Percentiles rank a stretch among this genome's conserved stretches.
These are phyloP conservation scores for Zoanthus sansibaricus DNA, from an alignment of 92 coral and sea anemone species.

Conservation along the genomic window DNA sequence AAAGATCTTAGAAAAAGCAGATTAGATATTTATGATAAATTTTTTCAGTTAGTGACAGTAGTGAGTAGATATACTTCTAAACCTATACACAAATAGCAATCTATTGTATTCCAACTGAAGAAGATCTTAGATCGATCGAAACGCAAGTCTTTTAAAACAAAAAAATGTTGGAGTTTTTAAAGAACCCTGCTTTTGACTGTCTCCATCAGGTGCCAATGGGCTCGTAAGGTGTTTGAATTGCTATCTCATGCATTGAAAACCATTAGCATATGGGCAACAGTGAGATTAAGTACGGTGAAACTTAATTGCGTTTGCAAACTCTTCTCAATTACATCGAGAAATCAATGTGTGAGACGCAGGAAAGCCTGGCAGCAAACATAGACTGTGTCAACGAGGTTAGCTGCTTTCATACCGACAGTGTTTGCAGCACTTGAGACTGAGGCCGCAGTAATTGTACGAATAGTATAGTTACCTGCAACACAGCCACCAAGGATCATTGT, in stretches of 20 bases:
- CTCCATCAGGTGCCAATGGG: not conserved
- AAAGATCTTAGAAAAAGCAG: too few species aligned
- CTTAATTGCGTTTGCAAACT: too few species aligned
- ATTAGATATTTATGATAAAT: too few species aligned
- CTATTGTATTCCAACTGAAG: too few species aligned
- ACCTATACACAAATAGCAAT: too few species aligned
- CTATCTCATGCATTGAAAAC: not conserved
- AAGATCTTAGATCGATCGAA: too few species aligned
- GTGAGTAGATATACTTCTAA: too few species aligned
- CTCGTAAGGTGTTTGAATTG: not conserved
- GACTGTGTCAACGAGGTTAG: not conserved
- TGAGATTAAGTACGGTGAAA: not conserved
- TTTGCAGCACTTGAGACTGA: too few species aligned
- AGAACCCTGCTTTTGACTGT: not conserved
- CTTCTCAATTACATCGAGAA: not conserved
- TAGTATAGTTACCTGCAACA: constrained; percentile 47
- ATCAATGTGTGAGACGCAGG: not conserved
- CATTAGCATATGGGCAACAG: not conserved
- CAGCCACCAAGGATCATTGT: constrained; percentile 49
- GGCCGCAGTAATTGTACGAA: not conserved
- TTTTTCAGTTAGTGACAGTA: too few species aligned
- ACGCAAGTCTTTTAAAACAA: too few species aligned
- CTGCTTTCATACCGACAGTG: not conserved
- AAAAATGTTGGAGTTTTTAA: too few species aligned
- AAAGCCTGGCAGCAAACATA: too few species aligned